A percentile compares a stretch with the other conserved stretches of the same genome.
Evolutionary conservation across 1,140 invertebrate species (phyloP).

Genomic region (Aphelenchoides avenae): DNA sequence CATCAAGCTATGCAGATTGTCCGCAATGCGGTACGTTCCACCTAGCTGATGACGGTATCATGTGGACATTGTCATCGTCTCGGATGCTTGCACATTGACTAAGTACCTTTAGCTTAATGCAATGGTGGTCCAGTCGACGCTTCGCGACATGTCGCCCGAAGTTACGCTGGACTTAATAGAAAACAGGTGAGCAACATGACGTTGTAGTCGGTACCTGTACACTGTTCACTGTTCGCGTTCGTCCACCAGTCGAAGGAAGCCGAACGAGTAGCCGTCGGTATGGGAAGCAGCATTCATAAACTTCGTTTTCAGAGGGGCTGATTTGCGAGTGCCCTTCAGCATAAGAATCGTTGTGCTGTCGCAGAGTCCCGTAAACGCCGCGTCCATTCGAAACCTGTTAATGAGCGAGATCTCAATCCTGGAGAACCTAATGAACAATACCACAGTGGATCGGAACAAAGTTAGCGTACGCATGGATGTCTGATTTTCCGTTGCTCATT

Average conservation of each 20-base stretch:
- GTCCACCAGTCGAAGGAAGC: not conserved
- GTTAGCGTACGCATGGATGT: not conserved
- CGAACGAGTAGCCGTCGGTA: too few species aligned
- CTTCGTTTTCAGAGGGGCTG: constrained; percentile 1
- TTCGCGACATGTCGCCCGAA: not conserved
- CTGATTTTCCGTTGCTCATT: too few species aligned
- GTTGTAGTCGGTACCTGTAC: too few species aligned
- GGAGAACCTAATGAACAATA: constrained; percentile 8
- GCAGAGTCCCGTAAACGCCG: constrained; percentile 1
- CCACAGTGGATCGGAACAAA: constrained; percentile 1
- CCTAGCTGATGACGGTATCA: not conserved
- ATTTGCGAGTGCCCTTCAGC: constrained; percentile 1
- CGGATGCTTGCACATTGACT: not conserved
- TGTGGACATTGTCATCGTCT: not conserved
- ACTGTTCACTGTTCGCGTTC: not conserved
- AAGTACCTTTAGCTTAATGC: constrained; percentile 1
- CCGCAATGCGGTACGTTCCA: constrained; percentile 12
- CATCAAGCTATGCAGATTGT: constrained; percentile 13
- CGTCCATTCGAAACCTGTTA: not conserved
- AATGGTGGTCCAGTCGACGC: not conserved
- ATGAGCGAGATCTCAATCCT: not conserved
- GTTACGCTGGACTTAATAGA: constrained; percentile 2
- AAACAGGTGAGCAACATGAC: constrained; percentile 6
- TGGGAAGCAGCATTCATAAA: not conserved
- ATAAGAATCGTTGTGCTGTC: not conserved